Evolutionary conservation across 2,113 vertebrate genomes (phyloP), one percentile per base, ranked within the genome.

Genomic region (Datnioides undecimradiatus): DNA sequence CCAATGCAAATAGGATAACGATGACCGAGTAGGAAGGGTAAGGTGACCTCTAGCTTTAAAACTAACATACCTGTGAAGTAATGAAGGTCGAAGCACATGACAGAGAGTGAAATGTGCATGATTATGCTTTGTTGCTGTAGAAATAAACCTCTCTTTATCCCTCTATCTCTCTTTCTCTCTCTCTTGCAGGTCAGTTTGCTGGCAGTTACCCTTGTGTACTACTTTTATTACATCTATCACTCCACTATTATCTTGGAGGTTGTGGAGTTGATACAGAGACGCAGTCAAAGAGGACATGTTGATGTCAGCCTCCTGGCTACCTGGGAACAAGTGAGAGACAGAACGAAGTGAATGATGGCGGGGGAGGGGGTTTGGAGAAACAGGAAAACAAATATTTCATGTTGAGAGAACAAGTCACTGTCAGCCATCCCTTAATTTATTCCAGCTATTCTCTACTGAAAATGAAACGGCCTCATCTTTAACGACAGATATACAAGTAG

Each of bases 291-390:
- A 68, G 72, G 21, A 19, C 85, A 76, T 54, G 73, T 94, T 49
- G 94, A 96, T n/a, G 65, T 96, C 76, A 85, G 66, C 54, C 17
- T 64, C 9, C 75, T 95, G 31, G 89, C 91, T 0, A 60, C 66
- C 3, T 92, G 89, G 86, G 94, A 93, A 74, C 93, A 95, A 95
- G 95, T 97, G 91, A 68, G 78, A 81, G 52, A 76, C 48, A 33
- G 17, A 73, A 8, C 40, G 41, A 38, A 13, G 16, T 0, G 14
- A 14, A 41, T 38, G 4, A 57, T 45, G 5, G 13, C 21, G 17
- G 31, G 14, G 17, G 25, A 21, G 9, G 12, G 23, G 17, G 49
- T 23, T 10, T 6, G 16, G 40, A 71, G 41, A 48, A n/a, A 17
- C 8, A 13, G 41, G 12, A 70, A 72, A 31, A 67, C 13, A 52